Conservation (phyloP, 2,113 vertebrate genomes). For the Bos javanicus region DNA sequence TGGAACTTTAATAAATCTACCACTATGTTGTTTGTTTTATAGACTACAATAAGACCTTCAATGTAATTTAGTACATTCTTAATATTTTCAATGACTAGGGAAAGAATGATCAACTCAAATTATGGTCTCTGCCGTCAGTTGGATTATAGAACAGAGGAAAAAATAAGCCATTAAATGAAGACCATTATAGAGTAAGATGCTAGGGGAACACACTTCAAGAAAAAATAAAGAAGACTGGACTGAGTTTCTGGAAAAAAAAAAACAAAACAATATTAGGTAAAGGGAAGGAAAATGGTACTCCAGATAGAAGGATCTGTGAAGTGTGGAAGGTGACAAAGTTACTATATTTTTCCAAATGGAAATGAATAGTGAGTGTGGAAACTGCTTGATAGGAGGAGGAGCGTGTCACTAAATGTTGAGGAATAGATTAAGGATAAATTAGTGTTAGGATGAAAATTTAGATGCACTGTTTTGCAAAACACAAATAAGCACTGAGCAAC, state of each 20-base stretch:
- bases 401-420: neutral
- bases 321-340: neutral
- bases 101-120: neutral
- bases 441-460: neutral
- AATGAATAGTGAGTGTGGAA: neutral
- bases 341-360: neutral
- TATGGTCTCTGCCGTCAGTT: neutral
- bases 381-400: accelerated
- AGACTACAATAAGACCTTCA: neutral
- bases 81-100: neutral
- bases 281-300: neutral
- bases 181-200: neutral
- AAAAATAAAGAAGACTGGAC: neutral
- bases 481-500: neutral
- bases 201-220: neutral
- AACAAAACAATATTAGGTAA: neutral
- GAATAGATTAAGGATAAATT: neutral
- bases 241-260: neutral
- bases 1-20: neutral
- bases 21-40: neutral
- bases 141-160: neutral
- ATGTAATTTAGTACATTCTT: conserved; percentile 4
- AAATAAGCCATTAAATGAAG: neutral
- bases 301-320: neutral
- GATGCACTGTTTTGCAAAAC: neutral